phyloP scores from a whole-genome alignment of 2,113 vertebrate genomes.

The Barnardius zonarius region DNA sequence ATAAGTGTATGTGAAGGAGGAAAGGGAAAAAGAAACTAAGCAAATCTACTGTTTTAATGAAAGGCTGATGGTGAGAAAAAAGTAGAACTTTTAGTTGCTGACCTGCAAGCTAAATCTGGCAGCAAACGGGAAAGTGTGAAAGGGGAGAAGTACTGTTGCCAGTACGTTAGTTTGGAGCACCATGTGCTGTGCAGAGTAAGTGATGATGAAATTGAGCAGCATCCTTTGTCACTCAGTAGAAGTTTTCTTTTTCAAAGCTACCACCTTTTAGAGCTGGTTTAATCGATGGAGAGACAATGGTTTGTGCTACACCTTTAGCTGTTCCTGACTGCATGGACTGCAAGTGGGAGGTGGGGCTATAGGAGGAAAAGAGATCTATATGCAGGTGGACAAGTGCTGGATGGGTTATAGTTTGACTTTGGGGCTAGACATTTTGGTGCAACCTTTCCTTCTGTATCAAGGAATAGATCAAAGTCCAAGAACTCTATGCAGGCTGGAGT shows the following conservation, averaged over 20 bases:
- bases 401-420: background rate
- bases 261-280: background rate
- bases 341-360: background rate
- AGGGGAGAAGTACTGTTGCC: background rate
- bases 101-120: background rate
- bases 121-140: background rate
- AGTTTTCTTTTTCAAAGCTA: background rate
- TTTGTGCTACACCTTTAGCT: background rate
- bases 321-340: background rate
- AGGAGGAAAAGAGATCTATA: background rate
- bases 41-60: background rate
- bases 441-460: background rate
- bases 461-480: background rate
- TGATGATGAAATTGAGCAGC: background rate
- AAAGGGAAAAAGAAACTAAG: background rate
- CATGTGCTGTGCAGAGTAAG: fast-evolving
- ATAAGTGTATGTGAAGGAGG: background rate
- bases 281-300: background rate
- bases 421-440: background rate
- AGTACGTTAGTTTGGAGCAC: background rate
- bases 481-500: background rate
- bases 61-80: background rate
- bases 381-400: background rate
- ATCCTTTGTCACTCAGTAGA: background rate
- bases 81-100: background rate